Conservation (phyloP, 2,113 vertebrate genomes). For the Columba livia region DNA sequence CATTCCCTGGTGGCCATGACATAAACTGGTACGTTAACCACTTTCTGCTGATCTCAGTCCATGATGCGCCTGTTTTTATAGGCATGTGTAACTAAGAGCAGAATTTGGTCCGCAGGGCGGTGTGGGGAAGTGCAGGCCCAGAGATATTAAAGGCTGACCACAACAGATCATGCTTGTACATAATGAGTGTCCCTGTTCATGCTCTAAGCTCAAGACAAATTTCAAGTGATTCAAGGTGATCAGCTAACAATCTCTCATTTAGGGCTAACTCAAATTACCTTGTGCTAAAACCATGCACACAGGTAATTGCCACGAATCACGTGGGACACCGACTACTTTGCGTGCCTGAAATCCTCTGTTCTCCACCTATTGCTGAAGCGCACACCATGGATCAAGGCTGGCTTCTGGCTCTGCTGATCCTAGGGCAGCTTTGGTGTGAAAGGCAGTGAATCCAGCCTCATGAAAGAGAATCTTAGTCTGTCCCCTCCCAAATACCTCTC, state of each 20-base stretch:
- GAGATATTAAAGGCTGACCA: not conserved
- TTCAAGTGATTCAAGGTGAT: not conserved
- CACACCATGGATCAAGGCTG: fast-evolving
- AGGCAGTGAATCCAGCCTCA: not conserved
- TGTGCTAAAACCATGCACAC: not conserved
- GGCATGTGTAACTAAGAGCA: not conserved
- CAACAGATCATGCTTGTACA: no score
- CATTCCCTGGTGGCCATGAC: not conserved
- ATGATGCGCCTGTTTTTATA: not conserved
- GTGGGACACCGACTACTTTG: not conserved
- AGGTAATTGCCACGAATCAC: not conserved
- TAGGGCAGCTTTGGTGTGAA: not conserved
- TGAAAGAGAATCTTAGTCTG: not conserved
- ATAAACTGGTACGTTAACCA: not conserved
- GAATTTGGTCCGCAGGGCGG: not conserved
- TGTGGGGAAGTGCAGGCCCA: not conserved
- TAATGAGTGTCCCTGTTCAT: not conserved
- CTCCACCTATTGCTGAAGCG: not conserved
- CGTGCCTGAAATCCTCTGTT: not conserved
- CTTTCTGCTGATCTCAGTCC: not conserved
- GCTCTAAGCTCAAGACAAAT: not conserved
- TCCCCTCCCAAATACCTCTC: not conserved
- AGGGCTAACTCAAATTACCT: not conserved
- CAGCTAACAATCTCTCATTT: not conserved
- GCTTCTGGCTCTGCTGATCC: not conserved